Base-by-base conservation (phyloP, 2,888 invertebrate species). In the Myathropa florea region DNA sequence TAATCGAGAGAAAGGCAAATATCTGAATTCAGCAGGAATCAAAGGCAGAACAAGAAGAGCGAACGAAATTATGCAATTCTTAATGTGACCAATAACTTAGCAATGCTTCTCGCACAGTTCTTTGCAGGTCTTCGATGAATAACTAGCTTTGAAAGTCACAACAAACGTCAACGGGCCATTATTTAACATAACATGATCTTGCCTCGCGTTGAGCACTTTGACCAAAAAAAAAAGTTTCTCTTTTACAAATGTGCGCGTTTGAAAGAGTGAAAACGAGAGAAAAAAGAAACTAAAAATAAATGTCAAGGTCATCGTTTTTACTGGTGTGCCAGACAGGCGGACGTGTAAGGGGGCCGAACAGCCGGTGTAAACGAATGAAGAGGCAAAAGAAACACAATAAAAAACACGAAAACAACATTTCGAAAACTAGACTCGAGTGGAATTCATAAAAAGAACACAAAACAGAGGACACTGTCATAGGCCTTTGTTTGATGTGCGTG, bases 271-370 rank as follows among this genome's bases (percentile, higher is more conserved):
- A 81, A 88, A 72, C 68, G 71, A 70, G 76, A 59, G 36, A 24
- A 65, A 76, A 63, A 46, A 46, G 6, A 61, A 73, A 36, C 81
- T 91, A 91, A 89, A 91, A 91, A 91, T 91, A 91, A 91, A 91
- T 91, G 91, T 91, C 91, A 91, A 91, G 91, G 91, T 91, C 91
- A 89, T 79, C 89, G 88, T 79, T 79, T 83, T 83, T 88, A 79
- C 81, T 79, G 71, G 46, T n/a, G 14, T 39, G 28, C 21, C 53
- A 64, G 26, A 46, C n/a, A 57, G 36, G 18, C 46, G 46, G 18
- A 46, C 46, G 46, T 46, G 18, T n/a, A 18, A 28, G 55, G 64
- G 75, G 61, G 18, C 18, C 46, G 18, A 46, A 24, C 33, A 53
- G 68, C 75, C 73, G 64, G 73, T 53, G 55, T 60, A 28, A 24